Conservation (phyloP, 2,797 vertebrate species). For the Ctenochaetus hawaiiensis region DNA sequence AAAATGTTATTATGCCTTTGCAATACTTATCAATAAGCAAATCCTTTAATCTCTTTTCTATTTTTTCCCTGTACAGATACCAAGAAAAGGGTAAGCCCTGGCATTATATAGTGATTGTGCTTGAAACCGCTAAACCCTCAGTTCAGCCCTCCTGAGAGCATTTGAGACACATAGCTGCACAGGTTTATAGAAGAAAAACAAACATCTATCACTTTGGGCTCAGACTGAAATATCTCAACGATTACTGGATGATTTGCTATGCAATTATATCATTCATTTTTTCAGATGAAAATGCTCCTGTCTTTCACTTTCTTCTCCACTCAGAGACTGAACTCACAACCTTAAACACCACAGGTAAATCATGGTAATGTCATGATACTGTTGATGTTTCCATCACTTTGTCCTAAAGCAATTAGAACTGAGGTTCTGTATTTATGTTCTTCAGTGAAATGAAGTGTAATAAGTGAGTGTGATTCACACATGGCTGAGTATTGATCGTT, state of each 20-base stretch:
- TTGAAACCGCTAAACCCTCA: neutral
- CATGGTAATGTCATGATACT: too few species aligned
- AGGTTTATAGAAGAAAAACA: neutral
- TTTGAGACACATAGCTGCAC: neutral
- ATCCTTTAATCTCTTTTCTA: conserved; percentile 1
- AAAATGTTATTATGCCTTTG: neutral
- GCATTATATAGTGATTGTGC: neutral
- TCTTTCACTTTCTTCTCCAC: too few species aligned
- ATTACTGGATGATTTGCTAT: neutral
- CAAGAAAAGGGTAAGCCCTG: neutral
- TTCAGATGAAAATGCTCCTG: neutral
- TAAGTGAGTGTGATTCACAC: too few species aligned
- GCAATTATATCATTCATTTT: neutral
- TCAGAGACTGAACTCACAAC: too few species aligned
- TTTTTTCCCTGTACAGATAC: neutral
- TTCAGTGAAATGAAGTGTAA: neutral
- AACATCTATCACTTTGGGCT: neutral
- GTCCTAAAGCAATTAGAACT: neutral
- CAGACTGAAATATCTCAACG: neutral
- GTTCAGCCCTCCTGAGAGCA: neutral
- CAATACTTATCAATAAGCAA: neutral
- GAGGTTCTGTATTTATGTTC: neutral
- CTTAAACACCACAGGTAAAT: too few species aligned
- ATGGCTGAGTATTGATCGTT: neutral
- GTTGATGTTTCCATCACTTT: neutral